Percentiles rank a stretch among this genome's conserved stretches.
phyloP scores from a whole-genome alignment of 2,113 vertebrate genomes.

The Hepsetus odoe region DNA sequence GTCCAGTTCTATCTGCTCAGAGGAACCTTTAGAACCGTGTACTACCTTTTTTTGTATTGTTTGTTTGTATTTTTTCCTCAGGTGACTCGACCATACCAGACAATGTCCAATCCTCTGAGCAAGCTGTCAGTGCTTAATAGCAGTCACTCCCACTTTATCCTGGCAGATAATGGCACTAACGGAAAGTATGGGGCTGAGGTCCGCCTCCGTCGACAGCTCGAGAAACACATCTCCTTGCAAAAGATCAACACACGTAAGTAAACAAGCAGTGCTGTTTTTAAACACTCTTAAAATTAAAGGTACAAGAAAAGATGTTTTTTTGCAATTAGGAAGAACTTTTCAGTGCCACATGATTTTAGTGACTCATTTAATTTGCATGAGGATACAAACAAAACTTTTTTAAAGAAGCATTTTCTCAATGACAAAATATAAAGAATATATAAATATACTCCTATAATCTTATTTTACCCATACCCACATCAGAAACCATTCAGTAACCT shows the following conservation, averaged over 20 bases:
- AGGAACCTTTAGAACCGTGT: background rate
- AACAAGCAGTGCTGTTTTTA: background rate
- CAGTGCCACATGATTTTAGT: too few relatives aligned
- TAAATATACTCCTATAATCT: too few relatives aligned
- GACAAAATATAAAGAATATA: too few relatives aligned
- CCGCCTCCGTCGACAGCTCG: slow-evolving; percentile 88
- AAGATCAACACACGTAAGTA: slow-evolving; percentile 96
- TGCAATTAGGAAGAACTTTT: too few relatives aligned
- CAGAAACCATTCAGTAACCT: background rate
- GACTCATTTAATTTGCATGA: too few relatives aligned
- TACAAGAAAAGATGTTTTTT: background rate
- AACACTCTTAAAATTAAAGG: background rate
- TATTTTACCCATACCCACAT: too few relatives aligned
- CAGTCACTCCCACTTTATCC: slow-evolving; percentile 94
- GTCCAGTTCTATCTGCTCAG: background rate
- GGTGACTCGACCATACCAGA: slow-evolving; percentile 91
- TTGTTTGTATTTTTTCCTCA: slow-evolving; percentile 59
- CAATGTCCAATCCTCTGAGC: slow-evolving; percentile 94
- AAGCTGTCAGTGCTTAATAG: slow-evolving; percentile 93
- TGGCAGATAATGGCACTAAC: slow-evolving; percentile 90
- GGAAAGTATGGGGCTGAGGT: slow-evolving; percentile 95
- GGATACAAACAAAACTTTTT: too few relatives aligned
- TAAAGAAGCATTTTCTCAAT: too few relatives aligned
- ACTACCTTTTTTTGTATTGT: background rate
- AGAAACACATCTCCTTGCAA: slow-evolving; percentile 96